Evolutionary conservation across 2,797 vertebrate genomes (phyloP).

Genomic region (Nannoperca obscura): DNA sequence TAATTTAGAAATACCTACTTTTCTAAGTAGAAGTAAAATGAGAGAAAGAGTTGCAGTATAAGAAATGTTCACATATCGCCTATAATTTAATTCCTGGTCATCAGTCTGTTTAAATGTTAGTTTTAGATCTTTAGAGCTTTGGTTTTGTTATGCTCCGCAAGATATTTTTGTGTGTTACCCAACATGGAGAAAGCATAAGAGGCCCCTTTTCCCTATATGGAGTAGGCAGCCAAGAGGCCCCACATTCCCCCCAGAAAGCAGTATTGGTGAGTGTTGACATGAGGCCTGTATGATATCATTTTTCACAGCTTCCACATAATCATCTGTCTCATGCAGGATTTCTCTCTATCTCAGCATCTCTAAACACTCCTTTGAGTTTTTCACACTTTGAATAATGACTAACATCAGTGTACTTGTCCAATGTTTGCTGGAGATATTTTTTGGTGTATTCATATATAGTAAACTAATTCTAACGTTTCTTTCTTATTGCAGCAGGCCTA

Average conservation of each 20-base stretch:
- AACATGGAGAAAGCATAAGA: constrained; percentile 71
- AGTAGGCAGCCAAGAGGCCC: constrained; percentile 75
- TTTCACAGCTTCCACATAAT: constrained; percentile 72
- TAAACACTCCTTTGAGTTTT: constrained; percentile 26
- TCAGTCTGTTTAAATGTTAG: constrained; percentile 54
- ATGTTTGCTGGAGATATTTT: not conserved
- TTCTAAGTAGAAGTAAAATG: constrained; percentile 8
- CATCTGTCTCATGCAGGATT: constrained; percentile 56
- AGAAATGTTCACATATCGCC: constrained; percentile 15
- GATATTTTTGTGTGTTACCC: constrained; percentile 62
- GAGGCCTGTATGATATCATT: constrained; percentile 75
- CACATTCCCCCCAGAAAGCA: constrained; percentile 76
- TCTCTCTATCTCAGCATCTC: constrained; percentile 44
- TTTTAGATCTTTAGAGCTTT: constrained; percentile 48
- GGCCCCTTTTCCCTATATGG: constrained; percentile 75
- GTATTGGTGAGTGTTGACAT: constrained; percentile 81
- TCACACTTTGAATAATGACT: constrained; percentile 12
- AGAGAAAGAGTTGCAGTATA: not conserved
- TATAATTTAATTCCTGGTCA: constrained; percentile 31
- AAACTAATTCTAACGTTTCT: constrained; percentile 29
- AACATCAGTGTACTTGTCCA: not conserved
- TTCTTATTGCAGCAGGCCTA: constrained; percentile 86
- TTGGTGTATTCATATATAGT: not conserved
- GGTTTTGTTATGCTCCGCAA: constrained; percentile 47
- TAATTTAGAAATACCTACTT: constrained; percentile 41